Conservation (phyloP, 2,888 invertebrate genomes). For the Physocephala rufipes region DNA sequence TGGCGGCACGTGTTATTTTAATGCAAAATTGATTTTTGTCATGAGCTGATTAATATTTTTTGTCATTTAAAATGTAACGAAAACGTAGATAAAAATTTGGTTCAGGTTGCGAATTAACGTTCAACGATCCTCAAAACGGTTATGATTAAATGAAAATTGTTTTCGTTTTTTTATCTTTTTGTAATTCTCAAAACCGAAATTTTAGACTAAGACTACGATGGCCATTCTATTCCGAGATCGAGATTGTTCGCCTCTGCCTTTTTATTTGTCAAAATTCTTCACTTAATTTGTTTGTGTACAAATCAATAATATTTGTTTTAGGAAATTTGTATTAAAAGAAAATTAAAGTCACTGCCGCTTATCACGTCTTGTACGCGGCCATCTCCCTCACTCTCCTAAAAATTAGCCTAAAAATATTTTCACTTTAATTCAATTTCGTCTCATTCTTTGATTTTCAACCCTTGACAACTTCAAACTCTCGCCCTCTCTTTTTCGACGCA, state of each 20-base stretch:
- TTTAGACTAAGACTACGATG: too few relatives aligned
- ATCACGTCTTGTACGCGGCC: background rate
- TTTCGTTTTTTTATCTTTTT: background rate
- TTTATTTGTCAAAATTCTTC: background rate
- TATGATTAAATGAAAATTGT: background rate
- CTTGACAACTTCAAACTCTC: background rate
- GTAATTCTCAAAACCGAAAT: too few relatives aligned
- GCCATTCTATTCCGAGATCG: too few relatives aligned
- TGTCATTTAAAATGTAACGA: too few relatives aligned
- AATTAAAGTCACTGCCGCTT: background rate
- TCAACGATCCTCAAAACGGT: too few relatives aligned
- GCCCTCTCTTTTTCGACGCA: background rate
- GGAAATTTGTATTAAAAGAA: background rate
- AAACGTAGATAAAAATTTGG: too few relatives aligned
- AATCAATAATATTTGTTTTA: too few relatives aligned
- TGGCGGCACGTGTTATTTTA: slow-evolving; percentile 33
- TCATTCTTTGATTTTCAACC: background rate
- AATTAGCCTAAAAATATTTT: too few relatives aligned
- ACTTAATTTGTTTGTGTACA: too few relatives aligned
- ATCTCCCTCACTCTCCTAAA: background rate
- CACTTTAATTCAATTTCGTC: too few relatives aligned
- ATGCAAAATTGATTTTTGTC: slow-evolving; percentile 31
- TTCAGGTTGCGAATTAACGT: too few relatives aligned
- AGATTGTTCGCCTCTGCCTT: too few relatives aligned
- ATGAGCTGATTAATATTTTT: background rate